Evolutionary conservation across 2,888 invertebrate genomes (phyloP).

Genomic region (Cryptus viduatorius): DNA sequence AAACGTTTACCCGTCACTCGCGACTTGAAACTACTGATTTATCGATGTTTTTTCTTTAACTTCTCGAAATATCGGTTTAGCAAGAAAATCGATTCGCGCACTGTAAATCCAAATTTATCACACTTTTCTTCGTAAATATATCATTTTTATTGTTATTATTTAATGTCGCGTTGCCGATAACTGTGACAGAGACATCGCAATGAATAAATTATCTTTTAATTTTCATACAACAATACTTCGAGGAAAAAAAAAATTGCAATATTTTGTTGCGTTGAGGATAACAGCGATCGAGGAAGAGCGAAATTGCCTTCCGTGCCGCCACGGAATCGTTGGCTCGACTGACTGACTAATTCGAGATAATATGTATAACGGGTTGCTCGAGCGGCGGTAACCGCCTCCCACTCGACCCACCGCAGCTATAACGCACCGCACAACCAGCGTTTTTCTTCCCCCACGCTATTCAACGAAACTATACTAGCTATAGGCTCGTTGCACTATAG

Average conservation of each 20-base stretch:
- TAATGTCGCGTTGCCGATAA: background rate
- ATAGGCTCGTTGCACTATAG: background rate
- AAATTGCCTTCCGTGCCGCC: slow-evolving; percentile 70
- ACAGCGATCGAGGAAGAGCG: slow-evolving; percentile 47
- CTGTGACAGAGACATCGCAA: too few relatives aligned
- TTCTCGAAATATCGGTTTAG: too few relatives aligned
- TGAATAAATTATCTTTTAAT: background rate
- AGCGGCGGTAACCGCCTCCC: slow-evolving; percentile 78
- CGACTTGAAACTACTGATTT: too few relatives aligned
- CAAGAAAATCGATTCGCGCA: background rate
- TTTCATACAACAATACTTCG: background rate
- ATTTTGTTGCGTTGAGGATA: slow-evolving; percentile 24
- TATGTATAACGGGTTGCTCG: slow-evolving; percentile 80
- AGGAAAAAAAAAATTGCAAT: background rate
- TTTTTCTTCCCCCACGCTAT: slow-evolving; percentile 52
- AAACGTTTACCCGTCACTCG: too few relatives aligned
- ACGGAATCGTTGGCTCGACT: slow-evolving; percentile 79
- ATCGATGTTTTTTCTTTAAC: too few relatives aligned
- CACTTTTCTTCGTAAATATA: slow-evolving; percentile 1
- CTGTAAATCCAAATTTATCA: slow-evolving; percentile 21
- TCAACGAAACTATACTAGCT: slow-evolving; percentile 11
- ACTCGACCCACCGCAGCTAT: slow-evolving; percentile 71
- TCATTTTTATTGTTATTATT: background rate
- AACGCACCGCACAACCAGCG: slow-evolving; percentile 24
- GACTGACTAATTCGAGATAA: slow-evolving; percentile 82